Evolutionary conservation across 1,140 invertebrate genomes (phyloP), one percentile per base, ranked within the genome.

Genomic region (Agrypnia vestita): DNA sequence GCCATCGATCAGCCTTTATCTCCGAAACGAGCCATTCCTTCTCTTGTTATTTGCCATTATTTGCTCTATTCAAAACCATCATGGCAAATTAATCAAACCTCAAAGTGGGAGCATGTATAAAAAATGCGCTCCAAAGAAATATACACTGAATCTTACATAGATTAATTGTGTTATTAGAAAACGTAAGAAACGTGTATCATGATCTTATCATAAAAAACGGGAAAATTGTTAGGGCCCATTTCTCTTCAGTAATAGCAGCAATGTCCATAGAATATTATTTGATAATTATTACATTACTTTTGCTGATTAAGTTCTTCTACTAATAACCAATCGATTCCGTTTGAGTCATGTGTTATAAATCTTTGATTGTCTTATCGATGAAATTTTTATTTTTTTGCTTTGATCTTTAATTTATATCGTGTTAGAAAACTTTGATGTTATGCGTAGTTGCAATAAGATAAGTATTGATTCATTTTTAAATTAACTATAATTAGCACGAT

Each of bases 1-100:
- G 73, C 8, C 53, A 76, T 76, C 56, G 56, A 76, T 72, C 69
- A 72, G 46, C 69, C 47, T 55, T 72, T 72, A 72, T 72, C 69
- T 72, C 46, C 51, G 49, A 46, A 55, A 55, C 73, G 53, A n/a
- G 17, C 46, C 25, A 51, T 19, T 72, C 51, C 46, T 55, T 25
- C 25, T 67, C 43, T 67, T 15, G 69, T 55, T 72, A 53, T 55
- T 72, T 55, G 47, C 47, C 69, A 72, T 72, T 72, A 72, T 19
- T 49, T 72, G 51, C 21, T 72, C 69, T 53, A 72, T 72, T 72
- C 69, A 72, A 55, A 55, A 72, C 44, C 43, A 21, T 19, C 17
- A 21, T 13, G 25, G 17, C 69, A 12, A 72, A 72, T 72, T 21
- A 53, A 72, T 72, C 69, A 72, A 51, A 11, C 13, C 35, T 67